A percentile compares a stretch with the other conserved stretches of the same genome.
Evolutionary conservation across 1,140 invertebrate genomes (phyloP).

Genomic region (Philotrypesis tridentata): DNA sequence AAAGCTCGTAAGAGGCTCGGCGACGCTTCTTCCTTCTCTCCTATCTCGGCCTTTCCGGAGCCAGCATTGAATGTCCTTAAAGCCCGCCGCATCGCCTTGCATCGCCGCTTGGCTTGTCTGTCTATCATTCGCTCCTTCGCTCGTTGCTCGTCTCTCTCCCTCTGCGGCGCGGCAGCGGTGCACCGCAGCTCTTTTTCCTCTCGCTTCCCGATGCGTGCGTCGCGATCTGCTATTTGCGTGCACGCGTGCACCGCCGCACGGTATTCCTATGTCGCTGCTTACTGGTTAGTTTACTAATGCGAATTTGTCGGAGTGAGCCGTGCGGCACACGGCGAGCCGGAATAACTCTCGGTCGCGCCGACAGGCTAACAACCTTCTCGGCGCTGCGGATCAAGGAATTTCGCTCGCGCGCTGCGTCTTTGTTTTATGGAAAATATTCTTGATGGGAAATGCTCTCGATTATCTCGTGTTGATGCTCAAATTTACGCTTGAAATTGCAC

Average conservation of each 20-base stretch:
- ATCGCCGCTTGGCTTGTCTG: slow-evolving; percentile 1
- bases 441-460: too few relatives aligned
- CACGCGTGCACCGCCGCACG: not conserved
- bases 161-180: not conserved
- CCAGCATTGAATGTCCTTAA: not conserved
- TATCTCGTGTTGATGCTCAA: too few relatives aligned
- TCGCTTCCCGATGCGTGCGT: not conserved
- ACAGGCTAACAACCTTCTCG: not conserved
- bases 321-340: not conserved
- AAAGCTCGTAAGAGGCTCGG: slow-evolving; percentile 41
- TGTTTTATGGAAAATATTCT: too few relatives aligned
- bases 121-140: not conserved
- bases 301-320: slow-evolving; percentile 36
- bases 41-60: not conserved
- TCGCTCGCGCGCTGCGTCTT: too few relatives aligned
- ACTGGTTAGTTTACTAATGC: slow-evolving; percentile 22
- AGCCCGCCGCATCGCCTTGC: not conserved
- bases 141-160: not conserved
- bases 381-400: not conserved
- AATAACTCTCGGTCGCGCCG: not conserved
- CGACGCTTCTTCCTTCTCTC: not conserved
- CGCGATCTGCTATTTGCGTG: too few relatives aligned
- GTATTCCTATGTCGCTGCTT: too few relatives aligned
- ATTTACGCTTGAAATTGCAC: too few relatives aligned
- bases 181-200: not conserved